A percentile compares a stretch with the other conserved stretches of the same genome.
These are phyloP conservation scores for Aix galericulata DNA, from an alignment of 2,113 vertebrate genomes.

Conservation along the genomic window DNA sequence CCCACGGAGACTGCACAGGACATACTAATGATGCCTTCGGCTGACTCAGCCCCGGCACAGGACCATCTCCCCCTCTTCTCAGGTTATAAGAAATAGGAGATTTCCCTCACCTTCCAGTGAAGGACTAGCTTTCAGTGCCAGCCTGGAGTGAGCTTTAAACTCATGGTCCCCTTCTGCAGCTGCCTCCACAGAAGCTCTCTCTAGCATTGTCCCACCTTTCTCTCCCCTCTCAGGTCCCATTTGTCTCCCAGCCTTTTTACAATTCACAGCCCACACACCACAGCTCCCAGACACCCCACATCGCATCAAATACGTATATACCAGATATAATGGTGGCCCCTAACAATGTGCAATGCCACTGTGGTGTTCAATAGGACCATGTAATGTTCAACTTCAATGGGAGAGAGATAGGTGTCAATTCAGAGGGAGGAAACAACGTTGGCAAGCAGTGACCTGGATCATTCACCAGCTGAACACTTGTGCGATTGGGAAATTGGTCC, in stretches of 20 bases:
- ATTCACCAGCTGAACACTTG: neutral
- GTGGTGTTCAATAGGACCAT: neutral
- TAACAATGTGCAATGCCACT: neutral
- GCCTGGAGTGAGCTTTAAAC: neutral
- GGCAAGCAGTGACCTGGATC: neutral
- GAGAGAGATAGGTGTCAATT: neutral
- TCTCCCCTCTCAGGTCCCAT: neutral
- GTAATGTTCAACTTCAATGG: neutral
- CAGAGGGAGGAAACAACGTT: neutral
- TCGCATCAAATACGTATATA: neutral
- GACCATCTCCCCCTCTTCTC: neutral
- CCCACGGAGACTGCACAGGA: neutral
- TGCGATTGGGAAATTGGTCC: neutral
- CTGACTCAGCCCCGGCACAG: neutral
- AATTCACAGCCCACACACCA: neutral
- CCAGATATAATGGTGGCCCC: neutral
- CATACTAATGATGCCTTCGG: neutral
- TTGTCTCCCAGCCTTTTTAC: neutral
- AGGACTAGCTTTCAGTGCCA: neutral
- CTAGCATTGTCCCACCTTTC: neutral
- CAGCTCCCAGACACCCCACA: rapidly evolving
- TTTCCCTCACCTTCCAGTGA: neutral
- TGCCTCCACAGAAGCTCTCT: neutral
- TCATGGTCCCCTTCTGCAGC: neutral
- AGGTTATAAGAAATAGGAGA: neutral